Evolutionary conservation across 1,140 invertebrate species (phyloP), one percentile per base, ranked within the genome.

Genomic region (Heliconius hewitsoni): DNA sequence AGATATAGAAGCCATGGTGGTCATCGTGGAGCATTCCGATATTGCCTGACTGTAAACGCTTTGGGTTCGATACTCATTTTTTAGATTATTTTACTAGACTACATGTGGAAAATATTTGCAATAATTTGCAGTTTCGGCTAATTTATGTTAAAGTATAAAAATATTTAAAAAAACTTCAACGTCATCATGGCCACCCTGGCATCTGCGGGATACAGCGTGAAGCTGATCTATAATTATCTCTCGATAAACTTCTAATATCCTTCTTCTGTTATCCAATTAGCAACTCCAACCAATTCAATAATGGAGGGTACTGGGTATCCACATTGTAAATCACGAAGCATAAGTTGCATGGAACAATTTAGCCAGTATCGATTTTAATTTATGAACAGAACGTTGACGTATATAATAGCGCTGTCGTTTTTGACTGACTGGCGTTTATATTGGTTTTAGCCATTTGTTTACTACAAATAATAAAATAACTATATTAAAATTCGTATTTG

Each of bases 361-460:
- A 66, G 60, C 11, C 60, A 30, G 27, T 66, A 66, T 66, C 27
- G 60, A 66, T 66, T 66, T 66, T 27, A 66, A 66, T 66, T 66
- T 66, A 30, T 66, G 27, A 66, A 16, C n/a, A 9, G 27, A 66
- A 66, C 60, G 60, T 66, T 66, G 30, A 66, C 60, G 60, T 27
- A 66, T 0, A 23, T 57, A 66, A 23, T 57, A 66, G 23, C 27
- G 23, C 60, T 66, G 60, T 66, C 60, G 55, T 60, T 60, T 60
- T 60, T 60, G 55, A 60, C 9, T 60, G 60, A 66, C 60, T 30
- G 27, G 13, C 23, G n/a, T 66, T 66, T 66, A 30, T 30, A 66
- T 66, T 66, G 60, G 60, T 30, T 66, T 5, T 5, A 66, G 23
- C 60, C 11, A 30, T 66, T 66, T 66, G 19, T 27, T 66, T 23